These are phyloP conservation scores for Hybognathus amarus DNA, from an alignment of 2,797 vertebrate genomes.

Conservation along the genomic window DNA sequence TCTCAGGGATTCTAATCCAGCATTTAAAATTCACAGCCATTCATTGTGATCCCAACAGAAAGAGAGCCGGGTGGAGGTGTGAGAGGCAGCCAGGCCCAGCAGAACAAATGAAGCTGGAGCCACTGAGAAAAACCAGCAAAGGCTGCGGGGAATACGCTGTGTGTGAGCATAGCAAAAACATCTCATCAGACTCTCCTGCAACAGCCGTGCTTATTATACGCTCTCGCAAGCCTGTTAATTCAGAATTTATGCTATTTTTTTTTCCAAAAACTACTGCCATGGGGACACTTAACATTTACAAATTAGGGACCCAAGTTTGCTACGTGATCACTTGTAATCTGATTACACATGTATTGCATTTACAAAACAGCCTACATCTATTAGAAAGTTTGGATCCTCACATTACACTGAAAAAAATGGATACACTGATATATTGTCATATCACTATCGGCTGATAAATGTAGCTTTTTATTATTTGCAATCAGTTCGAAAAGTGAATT, in stretches of 20 bases:
- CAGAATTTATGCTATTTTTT: background rate
- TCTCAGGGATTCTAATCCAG: conserved; percentile 39
- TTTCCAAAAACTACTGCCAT: background rate
- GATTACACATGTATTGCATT: background rate
- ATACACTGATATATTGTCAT: background rate
- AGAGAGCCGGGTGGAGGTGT: conserved; percentile 24
- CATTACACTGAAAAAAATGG: background rate
- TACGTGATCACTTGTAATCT: background rate
- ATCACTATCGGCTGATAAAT: background rate
- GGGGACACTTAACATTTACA: conserved; percentile 32
- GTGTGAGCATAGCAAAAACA: conserved; percentile 37
- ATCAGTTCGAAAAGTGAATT: too few species aligned
- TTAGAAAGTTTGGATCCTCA: background rate
- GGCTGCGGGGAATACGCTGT: conserved; percentile 28
- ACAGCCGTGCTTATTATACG: background rate
- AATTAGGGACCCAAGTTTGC: background rate
- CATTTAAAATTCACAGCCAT: conserved; percentile 44
- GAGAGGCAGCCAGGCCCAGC: conserved; percentile 29
- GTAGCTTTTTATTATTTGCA: background rate
- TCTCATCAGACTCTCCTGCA: conserved; percentile 22
- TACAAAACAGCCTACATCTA: background rate
- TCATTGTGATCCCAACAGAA: conserved; percentile 35
- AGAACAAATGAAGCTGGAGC: conserved; percentile 48
- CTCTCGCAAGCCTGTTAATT: conserved; percentile 9
- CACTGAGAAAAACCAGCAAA: conserved; percentile 38